Base-by-base conservation (phyloP, 2,797 vertebrate species). In the Aplochiton taeniatus region DNA sequence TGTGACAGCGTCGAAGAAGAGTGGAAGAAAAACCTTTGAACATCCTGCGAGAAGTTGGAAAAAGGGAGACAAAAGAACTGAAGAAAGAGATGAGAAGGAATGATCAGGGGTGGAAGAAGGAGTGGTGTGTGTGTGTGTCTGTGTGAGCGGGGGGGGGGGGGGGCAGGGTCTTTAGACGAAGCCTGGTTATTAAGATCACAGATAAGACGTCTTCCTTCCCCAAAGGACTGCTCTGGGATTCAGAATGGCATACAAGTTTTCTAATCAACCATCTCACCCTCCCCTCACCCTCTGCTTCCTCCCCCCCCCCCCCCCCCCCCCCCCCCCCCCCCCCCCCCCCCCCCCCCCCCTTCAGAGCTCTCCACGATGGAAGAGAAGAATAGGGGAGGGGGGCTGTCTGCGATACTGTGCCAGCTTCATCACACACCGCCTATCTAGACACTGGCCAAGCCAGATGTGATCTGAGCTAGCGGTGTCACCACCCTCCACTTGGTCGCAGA, bases 171-270 rank as follows among this genome's bases (percentile, higher is more conserved):
- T 8, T 8, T 14, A 57, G 44, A 11, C 43, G n/a, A 16, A 11
- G 4, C 13, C 16, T 58, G 42, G 58, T 61, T 20, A 49, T 49
- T 61, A 49, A 48, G 46, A 61, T 61, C 46, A n/a, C 58, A 20
- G 9, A 61, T 49, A 31, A 61, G 46, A n/a, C 16, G 14, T 48
- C 11, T 19, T 20, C 13, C 58, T 20, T 31, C 31, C 44, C 18
- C 58, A 9, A 48, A 49, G 58, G 9, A 41, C 58, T 60, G 46
- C 18, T 49, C 58, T 18, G 58, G 58, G 45, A 60, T 60, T 61
- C 46, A 49, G 45, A 48, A 61, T 49, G 46, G 58, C 56, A 17
- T 57, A 44, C 56, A 43, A 4, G 46, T 16, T 60, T 44, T 13
- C 46, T 60, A 48, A 19, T 49, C 58, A 61, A 41, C 58, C 46